Evolutionary conservation across 2,888 invertebrate species (phyloP).

Genomic region (Dione vanillae): DNA sequence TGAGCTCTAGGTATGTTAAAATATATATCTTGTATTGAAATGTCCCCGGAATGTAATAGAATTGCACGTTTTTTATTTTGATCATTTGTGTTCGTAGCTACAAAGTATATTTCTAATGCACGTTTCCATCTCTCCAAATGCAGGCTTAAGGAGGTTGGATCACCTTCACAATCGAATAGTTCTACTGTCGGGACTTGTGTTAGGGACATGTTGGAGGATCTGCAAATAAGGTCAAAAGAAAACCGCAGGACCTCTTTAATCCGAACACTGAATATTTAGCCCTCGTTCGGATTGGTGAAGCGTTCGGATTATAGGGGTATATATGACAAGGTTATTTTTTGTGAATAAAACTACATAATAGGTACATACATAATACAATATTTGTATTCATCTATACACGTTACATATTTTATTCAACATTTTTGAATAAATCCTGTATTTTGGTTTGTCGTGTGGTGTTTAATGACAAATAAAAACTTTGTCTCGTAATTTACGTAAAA

Average conservation of each 20-base stretch:
- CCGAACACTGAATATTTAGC: neutral
- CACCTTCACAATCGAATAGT: no score
- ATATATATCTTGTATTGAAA: no score
- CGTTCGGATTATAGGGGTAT: constrained; percentile 1
- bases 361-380: constrained; percentile 7
- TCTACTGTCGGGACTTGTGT: no score
- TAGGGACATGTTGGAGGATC: no score
- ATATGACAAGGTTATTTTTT: neutral
- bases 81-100: no score
- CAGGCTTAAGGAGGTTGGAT: no score
- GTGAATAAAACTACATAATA: neutral
- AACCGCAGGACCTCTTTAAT: constrained; percentile 1
- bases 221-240: no score
- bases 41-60: no score
- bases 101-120: no score
- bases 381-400: constrained; percentile 26
- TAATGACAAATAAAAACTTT: constrained; percentile 15
- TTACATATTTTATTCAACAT: constrained; percentile 27
- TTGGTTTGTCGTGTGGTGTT: constrained; percentile 27
- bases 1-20: no score
- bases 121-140: no score
- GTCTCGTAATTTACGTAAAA: constrained; percentile 28
- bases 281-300: neutral
- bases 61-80: no score
- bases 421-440: constrained; percentile 31